Evolutionary conservation across 2,888 invertebrate species (phyloP), one percentile per base, ranked within the genome.

Genomic region (Uropetala carovei): DNA sequence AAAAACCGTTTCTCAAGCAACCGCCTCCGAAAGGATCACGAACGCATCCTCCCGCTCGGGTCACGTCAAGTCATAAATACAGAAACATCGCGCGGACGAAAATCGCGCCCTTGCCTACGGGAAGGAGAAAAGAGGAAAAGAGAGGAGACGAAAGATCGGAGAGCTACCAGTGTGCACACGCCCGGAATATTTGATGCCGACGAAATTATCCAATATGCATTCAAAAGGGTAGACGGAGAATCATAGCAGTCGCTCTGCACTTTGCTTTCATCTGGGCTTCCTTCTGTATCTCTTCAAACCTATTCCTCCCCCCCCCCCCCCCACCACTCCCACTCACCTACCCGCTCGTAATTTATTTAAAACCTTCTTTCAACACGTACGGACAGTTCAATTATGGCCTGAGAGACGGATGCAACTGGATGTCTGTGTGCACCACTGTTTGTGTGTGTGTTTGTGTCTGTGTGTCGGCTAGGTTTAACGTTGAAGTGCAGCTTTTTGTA

Each of bases 121-220:
- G 83, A 56, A 83, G 11, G 56, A 83, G 68, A 68, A 18, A 43
- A 59, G 18, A 16, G 0, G 60, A 7, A 60, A 27, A 60, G 60
- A 30, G 64, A 68, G 22, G 89, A 16, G 68, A 9, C 13, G 27
- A 22, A 22, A 43, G 83, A 83, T 57, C 14, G 43, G 83, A 56
- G 83, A n/a, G 82, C 82, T 30, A 43, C 82, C 60, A 86, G 22
- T 84, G 18, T 8, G 68, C 85, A 86, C 86, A 89, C 68, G 89
- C 11, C 11, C 18, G 64, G 89, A 89, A 89, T 89, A 89, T 89
- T 27, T 30, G 68, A 89, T 89, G 89, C 10, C 89, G 89, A 43
- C 64, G 89, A 89, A 86, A 89, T 89, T 64, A 89, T 89, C 89
- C 89, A 89, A 89, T 68, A 68, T 89, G 89, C 64, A 89, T 89